Percentiles rank a stretch among this genome's conserved stretches.
phyloP scores from a whole-genome alignment of 2,797 vertebrate species.

The Gymnothorax reevesii region DNA sequence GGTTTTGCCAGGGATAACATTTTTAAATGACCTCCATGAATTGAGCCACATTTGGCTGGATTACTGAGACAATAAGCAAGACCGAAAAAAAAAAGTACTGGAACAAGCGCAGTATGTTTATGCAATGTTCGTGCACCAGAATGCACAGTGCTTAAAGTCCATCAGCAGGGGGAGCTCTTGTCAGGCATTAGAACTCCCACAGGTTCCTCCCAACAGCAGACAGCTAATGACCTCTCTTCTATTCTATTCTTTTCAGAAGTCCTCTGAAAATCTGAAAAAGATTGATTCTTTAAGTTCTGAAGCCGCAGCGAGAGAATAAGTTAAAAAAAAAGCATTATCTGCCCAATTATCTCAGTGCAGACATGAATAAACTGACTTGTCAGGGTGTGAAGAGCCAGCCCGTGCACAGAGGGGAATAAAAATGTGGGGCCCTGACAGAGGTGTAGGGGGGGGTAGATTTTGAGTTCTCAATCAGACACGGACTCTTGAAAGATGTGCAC shows the following conservation, averaged over 20 bases:
- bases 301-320: neutral
- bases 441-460: too few relatives aligned
- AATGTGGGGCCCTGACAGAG: too few relatives aligned
- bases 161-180: neutral
- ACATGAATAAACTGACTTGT: too few relatives aligned
- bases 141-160: neutral
- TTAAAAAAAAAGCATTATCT: neutral
- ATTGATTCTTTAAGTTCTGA: neutral
- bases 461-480: too few relatives aligned
- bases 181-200: neutral
- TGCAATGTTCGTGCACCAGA: neutral
- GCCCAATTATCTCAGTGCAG: too few relatives aligned
- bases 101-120: neutral
- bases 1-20: neutral
- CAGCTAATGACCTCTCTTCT: neutral
- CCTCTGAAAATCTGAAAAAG: neutral
- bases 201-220: neutral
- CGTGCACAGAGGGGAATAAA: too few relatives aligned
- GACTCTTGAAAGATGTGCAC: too few relatives aligned
- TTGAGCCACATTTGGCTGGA: neutral
- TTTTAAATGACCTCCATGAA: neutral
- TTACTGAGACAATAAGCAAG: neutral
- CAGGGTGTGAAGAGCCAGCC: too few relatives aligned
- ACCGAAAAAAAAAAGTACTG: neutral
- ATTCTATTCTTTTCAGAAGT: neutral